Conservation (phyloP, 2,797 vertebrate species). For the Danio albolineatus region DNA sequence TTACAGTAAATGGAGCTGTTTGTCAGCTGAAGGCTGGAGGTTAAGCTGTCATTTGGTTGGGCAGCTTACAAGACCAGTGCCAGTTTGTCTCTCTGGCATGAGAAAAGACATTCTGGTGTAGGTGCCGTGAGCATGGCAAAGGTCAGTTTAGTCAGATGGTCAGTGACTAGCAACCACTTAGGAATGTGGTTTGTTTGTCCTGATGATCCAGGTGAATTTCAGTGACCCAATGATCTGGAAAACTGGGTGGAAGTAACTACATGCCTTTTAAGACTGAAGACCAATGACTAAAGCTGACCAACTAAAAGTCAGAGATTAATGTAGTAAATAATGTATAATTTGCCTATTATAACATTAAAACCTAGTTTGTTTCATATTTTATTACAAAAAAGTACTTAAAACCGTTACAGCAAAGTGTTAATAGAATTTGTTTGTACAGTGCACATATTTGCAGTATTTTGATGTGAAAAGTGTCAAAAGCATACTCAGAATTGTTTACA, state of each 20-base stretch:
- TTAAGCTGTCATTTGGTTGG: not conserved
- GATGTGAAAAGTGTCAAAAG: not conserved
- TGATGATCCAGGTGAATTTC: slow-evolving; percentile 42
- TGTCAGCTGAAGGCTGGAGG: slow-evolving; percentile 18
- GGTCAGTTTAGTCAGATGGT: slow-evolving; percentile 44
- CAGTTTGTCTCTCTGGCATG: slow-evolving; percentile 50
- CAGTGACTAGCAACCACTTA: slow-evolving; percentile 29
- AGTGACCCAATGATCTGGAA: slow-evolving; percentile 5
- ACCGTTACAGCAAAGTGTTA: no score
- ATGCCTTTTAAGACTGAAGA: not conserved
- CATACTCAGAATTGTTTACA: no score
- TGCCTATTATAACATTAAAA: no score
- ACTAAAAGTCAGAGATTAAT: no score
- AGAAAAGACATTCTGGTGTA: slow-evolving; percentile 57
- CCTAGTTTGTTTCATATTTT: no score
- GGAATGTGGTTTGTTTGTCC: slow-evolving; percentile 30
- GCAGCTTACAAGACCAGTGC: slow-evolving; percentile 22
- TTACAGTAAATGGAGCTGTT: not conserved
- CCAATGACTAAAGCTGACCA: no score
- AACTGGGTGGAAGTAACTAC: not conserved
- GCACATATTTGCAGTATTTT: not conserved
- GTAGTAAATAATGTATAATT: no score
- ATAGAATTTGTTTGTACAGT: not conserved
- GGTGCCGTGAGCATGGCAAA: slow-evolving; percentile 59
- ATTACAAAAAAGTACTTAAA: no score